phyloP scores from a whole-genome alignment of 1,140 invertebrate species.

The Nasonia giraulti region DNA sequence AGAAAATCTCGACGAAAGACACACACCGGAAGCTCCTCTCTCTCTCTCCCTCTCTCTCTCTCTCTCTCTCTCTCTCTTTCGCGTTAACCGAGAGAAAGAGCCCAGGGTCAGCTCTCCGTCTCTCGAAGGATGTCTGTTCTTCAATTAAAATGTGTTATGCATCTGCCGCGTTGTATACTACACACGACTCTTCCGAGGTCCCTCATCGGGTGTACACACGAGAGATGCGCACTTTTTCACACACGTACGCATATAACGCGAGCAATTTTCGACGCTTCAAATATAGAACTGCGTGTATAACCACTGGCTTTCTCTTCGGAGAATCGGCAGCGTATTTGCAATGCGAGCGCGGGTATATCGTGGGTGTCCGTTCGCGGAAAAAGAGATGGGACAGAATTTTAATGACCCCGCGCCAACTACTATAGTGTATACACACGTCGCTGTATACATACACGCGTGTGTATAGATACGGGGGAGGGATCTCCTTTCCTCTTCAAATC shows the following conservation, averaged over 20 bases:
- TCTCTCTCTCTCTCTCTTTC: neutral
- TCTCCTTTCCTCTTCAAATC: neutral
- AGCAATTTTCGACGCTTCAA: slow-evolving; percentile 38
- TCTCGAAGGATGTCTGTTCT: slow-evolving; percentile 68
- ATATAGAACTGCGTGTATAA: slow-evolving; percentile 16
- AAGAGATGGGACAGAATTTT: slow-evolving; percentile 30
- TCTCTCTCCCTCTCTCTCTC: neutral
- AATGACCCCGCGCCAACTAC: neutral
- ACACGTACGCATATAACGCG: neutral
- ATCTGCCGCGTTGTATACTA: slow-evolving; percentile 58
- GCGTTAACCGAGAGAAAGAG: slow-evolving; percentile 32
- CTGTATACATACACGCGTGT: neutral
- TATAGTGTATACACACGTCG: too few species aligned
- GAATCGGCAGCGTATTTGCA: neutral
- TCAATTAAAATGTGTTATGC: slow-evolving; percentile 72
- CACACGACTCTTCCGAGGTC: neutral
- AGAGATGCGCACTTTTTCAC: slow-evolving; percentile 1
- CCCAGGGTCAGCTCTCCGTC: slow-evolving; percentile 66
- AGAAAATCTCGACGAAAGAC: neutral
- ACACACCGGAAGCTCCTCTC: too few species aligned
- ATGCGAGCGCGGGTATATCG: neutral
- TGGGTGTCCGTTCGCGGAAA: slow-evolving; percentile 30
- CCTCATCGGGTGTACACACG: too few species aligned
- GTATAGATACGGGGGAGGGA: neutral
- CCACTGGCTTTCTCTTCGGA: slow-evolving; percentile 34